These are phyloP conservation scores for Planococcus citri DNA, from an alignment of 1,140 invertebrate genomes.

Conservation along the genomic window DNA sequence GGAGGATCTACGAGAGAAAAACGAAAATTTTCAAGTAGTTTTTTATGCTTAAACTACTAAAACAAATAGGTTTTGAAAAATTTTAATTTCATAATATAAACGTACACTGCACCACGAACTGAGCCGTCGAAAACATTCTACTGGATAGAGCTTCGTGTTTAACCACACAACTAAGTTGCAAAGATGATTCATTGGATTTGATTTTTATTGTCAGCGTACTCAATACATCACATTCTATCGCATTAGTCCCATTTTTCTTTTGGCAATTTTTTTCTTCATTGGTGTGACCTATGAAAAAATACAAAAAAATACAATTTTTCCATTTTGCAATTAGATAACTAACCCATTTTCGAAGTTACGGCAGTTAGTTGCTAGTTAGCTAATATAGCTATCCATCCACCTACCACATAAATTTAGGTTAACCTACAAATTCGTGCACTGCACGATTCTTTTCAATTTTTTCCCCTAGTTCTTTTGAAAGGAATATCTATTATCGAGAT, in stretches of 20 bases:
- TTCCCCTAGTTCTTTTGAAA: too few species aligned
- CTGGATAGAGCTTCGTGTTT: conserved; percentile 69
- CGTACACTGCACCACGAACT: conserved; percentile 83
- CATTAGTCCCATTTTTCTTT: not conserved
- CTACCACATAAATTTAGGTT: too few species aligned
- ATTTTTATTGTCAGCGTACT: conserved; percentile 57
- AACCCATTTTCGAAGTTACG: too few species aligned
- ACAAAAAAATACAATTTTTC: not conserved
- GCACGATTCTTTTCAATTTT: too few species aligned
- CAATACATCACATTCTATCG: conserved; percentile 19
- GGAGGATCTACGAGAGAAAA: conserved; percentile 61
- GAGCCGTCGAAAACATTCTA: conserved; percentile 58
- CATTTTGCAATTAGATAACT: too few species aligned
- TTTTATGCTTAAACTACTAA: not conserved
- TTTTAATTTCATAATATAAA: too few species aligned
- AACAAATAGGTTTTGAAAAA: too few species aligned
- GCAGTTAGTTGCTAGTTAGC: too few species aligned
- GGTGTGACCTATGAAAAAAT: not conserved
- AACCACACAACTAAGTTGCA: conserved; percentile 80
- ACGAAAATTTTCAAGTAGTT: not conserved
- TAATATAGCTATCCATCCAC: too few species aligned
- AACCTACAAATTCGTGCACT: too few species aligned
- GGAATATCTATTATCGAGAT: too few species aligned
- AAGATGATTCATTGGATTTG: conserved; percentile 73
- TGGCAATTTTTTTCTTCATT: not conserved